Evolutionary conservation across 2,797 vertebrate genomes (phyloP).

Genomic region (Okamejei kenojei): DNA sequence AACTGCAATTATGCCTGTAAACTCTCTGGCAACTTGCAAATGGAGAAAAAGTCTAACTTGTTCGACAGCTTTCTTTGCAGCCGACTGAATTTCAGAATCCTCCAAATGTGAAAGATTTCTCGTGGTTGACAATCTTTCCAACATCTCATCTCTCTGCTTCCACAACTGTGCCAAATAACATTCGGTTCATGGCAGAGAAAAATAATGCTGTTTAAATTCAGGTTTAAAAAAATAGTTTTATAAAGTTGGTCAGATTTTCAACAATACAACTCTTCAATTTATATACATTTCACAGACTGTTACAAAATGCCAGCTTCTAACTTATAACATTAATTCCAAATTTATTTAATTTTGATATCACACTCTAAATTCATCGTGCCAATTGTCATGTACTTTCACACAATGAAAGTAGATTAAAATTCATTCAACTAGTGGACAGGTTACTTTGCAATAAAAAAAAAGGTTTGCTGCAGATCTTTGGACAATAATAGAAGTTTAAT

Average conservation of each 20-base stretch:
- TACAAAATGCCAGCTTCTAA: neutral
- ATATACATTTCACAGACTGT: neutral
- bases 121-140: constrained; percentile 85
- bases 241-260: neutral
- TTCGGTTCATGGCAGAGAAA: constrained; percentile 64
- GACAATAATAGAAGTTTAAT: neutral
- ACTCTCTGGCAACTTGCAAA: neutral
- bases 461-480: neutral
- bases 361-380: too few relatives aligned
- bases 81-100: constrained; percentile 77
- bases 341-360: neutral
- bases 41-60: constrained; percentile 63
- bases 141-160: constrained; percentile 81
- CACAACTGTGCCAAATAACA: constrained; percentile 86
- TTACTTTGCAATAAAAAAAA: neutral
- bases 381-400: neutral
- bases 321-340: neutral
- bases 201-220: constrained; percentile 36
- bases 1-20: neutral
- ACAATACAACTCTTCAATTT: neutral
- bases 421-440: neutral
- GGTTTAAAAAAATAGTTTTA: constrained; percentile 9
- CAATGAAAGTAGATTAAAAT: neutral
- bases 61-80: constrained; percentile 81
- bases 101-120: constrained; percentile 88